phyloP scores from a whole-genome alignment of 2,113 vertebrate genomes.

The Pterophyllum scalare region DNA sequence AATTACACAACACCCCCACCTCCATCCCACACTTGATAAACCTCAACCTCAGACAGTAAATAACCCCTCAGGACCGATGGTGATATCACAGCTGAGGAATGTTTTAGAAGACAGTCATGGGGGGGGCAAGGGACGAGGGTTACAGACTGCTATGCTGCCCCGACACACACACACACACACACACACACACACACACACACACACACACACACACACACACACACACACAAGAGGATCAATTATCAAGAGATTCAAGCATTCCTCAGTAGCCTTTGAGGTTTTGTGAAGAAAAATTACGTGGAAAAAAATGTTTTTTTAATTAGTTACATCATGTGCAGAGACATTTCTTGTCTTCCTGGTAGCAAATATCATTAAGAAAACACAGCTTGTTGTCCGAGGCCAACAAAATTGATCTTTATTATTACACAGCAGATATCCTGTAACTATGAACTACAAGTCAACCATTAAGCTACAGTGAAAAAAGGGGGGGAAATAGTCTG shows the following conservation, averaged over 20 bases:
- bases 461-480: background rate
- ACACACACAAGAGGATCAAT: slow-evolving; percentile 6
- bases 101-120: slow-evolving; percentile 30
- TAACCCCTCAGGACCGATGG: slow-evolving; percentile 46
- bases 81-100: slow-evolving; percentile 74
- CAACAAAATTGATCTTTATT: background rate
- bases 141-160: background rate
- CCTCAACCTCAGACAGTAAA: slow-evolving; percentile 71
- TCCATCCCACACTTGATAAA: slow-evolving; percentile 53
- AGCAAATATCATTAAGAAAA: background rate
- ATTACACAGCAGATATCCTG: background rate
- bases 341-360: background rate
- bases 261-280: background rate
- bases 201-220: too few species aligned
- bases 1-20: slow-evolving; percentile 32
- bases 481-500: too few species aligned
- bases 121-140: too few species aligned
- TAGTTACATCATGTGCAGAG: background rate
- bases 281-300: background rate
- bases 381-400: background rate
- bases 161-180: slow-evolving; percentile 18
- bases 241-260: background rate
- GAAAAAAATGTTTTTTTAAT: background rate
- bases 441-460: background rate
- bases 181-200: slow-evolving; percentile 20